Percentiles rank a stretch among this genome's conserved stretches.
Evolutionary conservation across 2,113 vertebrate genomes (phyloP).

Genomic region (Dunckerocampus dactyliophorus): DNA sequence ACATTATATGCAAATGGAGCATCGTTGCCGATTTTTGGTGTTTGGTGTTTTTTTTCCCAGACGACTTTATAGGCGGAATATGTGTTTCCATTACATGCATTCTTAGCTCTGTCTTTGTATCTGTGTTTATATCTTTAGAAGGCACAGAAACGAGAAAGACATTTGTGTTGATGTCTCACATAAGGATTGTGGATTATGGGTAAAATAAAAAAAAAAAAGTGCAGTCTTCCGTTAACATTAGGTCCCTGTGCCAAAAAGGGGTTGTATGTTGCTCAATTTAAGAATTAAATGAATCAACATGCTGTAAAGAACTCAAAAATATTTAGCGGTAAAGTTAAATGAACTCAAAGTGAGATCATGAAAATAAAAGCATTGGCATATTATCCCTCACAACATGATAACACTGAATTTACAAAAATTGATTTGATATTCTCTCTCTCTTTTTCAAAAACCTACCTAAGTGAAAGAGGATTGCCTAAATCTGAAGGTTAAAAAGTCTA

Average conservation of each 20-base stretch:
- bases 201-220: too few relatives aligned
- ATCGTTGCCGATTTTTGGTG: too few relatives aligned
- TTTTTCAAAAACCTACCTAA: not conserved
- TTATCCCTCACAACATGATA: not conserved
- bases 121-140: too few relatives aligned
- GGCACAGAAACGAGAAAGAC: too few relatives aligned
- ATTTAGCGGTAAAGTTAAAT: not conserved
- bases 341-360: not conserved
- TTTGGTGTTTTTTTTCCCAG: too few relatives aligned
- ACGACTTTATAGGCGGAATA: too few relatives aligned
- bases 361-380: slow-evolving; percentile 1
- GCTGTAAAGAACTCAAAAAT: not conserved
- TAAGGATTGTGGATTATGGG: too few relatives aligned
- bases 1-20: too few relatives aligned
- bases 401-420: not conserved
- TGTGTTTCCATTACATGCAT: too few relatives aligned
- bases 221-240: not conserved
- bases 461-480: too few relatives aligned
- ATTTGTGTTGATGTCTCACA: too few relatives aligned
- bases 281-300: not conserved
- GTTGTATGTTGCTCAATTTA: not conserved
- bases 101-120: too few relatives aligned
- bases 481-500: not conserved
- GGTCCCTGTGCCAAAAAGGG: slow-evolving; percentile 16
- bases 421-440: not conserved